phyloP scores from a whole-genome alignment of 2,113 vertebrate genomes.

The Mormoops blainvillei region DNA sequence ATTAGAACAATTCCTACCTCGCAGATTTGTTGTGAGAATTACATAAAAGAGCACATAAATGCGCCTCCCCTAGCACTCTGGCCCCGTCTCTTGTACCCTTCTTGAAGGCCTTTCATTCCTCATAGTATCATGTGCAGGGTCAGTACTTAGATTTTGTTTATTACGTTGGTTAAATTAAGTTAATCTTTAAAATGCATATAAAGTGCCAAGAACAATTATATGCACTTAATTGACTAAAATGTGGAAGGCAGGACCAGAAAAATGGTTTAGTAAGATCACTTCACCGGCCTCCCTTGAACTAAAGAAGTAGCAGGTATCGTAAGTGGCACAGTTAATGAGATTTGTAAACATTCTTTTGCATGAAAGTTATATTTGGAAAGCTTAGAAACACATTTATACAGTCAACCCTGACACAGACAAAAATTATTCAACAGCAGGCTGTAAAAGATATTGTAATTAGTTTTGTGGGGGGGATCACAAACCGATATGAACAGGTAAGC shows the following conservation, averaged over 20 bases:
- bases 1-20: neutral
- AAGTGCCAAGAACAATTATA: constrained; percentile 22
- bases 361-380: neutral
- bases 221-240: constrained; percentile 21
- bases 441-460: neutral
- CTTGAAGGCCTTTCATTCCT: neutral
- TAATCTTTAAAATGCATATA: constrained; percentile 25
- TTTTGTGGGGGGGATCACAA: neutral
- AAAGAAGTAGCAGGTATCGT: neutral
- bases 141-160: neutral
- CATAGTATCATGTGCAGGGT: neutral
- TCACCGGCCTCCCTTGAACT: neutral
- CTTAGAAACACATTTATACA: neutral
- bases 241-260: neutral
- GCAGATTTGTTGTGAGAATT: neutral
- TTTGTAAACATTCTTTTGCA: neutral
- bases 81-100: neutral
- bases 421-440: neutral
- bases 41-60: neutral
- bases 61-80: neutral
- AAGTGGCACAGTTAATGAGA: neutral
- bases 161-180: neutral
- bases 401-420: neutral
- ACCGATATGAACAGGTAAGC: neutral
- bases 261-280: neutral